Base-by-base conservation (phyloP, 1,140 invertebrate species). In the Chionoecetes opilio region DNA sequence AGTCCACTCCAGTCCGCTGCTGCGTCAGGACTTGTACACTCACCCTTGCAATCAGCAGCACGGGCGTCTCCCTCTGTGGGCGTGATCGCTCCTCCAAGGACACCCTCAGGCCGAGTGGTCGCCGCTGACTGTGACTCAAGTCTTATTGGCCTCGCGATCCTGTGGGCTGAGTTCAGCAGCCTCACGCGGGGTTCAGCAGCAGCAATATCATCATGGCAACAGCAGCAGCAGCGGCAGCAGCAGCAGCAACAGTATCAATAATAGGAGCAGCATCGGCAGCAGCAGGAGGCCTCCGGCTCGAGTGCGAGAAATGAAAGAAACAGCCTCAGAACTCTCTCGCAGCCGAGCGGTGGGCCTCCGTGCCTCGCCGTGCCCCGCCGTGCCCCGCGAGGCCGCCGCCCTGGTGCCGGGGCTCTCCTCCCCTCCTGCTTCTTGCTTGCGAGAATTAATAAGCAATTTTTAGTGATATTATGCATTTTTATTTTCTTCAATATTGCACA, bases 361-460 rank as follows among this genome's bases (percentile, higher is more conserved):
- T 0, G 37, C 87, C 34, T 29, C n/a, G 89, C 29, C 21, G 34
- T 21, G 38, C 32, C 86, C 86, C 38, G 38, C 35, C 31, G 14
- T 17, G 35, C 11, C 86, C 35, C 26, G 26, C 6, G 6, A 3
- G 85, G 21, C 37, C 17, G 85, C 37, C 85, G 32, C 85, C 32
- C 9, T 29, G 14, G 26, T 26, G 32, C 37, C 32, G 82, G 82
- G 82, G 11, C 34, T 34, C 11, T 1, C 82, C 29, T 87, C 37
- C 32, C 85, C 85, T 11, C 32, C 26, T 37, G 85, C 32, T 35
- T 26, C 21, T 37, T 90, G 38, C 37, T 53, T 90, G n/a, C 26
- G 37, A 75, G 89, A 34, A 91, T 63, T 75, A 75, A 91, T 91
- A 91, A 91, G 46, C 53, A 91, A 91, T 91, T 91, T 26, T 91